Evolutionary conservation across 2,113 vertebrate genomes (phyloP).

Genomic region (Spilogale gracilis): DNA sequence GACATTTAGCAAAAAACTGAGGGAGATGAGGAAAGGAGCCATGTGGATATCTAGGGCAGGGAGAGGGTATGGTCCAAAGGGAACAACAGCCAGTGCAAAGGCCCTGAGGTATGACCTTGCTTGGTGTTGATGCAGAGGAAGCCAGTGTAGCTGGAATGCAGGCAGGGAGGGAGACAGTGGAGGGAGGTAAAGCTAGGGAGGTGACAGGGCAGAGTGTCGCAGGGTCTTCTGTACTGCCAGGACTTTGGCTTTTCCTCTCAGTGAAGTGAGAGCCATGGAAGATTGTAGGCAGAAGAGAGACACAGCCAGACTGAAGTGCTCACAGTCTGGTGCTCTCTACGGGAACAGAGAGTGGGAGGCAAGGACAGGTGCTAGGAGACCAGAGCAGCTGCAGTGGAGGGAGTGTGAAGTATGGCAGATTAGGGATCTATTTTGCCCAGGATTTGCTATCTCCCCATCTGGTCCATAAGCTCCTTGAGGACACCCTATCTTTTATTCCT

Average conservation of each 20-base stretch:
- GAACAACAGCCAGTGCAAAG: not conserved
- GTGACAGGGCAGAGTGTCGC: not conserved
- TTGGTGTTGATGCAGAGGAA: not conserved
- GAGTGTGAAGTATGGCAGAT: not conserved
- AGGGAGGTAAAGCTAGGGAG: not conserved
- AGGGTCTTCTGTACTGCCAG: not conserved
- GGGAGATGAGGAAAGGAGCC: not conserved
- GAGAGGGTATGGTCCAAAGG: not conserved
- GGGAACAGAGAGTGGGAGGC: not conserved
- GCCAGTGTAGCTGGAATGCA: not conserved
- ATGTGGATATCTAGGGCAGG: not conserved
- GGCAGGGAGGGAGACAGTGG: not conserved
- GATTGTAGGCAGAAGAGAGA: not conserved
- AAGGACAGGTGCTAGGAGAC: not conserved
- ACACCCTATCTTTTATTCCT: not conserved
- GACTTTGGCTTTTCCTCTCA: not conserved
- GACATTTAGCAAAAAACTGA: slow-evolving; percentile 4
- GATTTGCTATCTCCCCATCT: not conserved
- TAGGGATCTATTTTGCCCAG: not conserved
- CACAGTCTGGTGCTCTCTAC: not conserved
- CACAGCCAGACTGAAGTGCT: not conserved
- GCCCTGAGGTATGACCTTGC: not conserved
- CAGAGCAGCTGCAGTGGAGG: not conserved
- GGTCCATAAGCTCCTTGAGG: not conserved
- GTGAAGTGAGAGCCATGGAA: not conserved